phyloP scores from a whole-genome alignment of 2,113 vertebrate species.

The Rhagologus leucostigma region DNA sequence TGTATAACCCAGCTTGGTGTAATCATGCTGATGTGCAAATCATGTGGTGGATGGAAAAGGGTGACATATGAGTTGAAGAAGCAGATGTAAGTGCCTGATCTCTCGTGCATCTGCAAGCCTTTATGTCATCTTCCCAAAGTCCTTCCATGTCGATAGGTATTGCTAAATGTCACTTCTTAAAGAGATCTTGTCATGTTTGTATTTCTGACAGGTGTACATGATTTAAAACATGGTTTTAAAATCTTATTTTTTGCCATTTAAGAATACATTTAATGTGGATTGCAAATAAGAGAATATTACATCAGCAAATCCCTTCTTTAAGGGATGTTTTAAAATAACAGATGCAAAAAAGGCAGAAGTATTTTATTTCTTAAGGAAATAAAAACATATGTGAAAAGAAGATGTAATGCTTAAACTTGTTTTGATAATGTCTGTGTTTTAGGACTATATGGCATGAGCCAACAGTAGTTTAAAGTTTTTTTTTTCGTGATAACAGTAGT shows the following conservation, averaged over 20 bases:
- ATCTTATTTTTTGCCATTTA: not conserved
- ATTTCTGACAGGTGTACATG: not conserved
- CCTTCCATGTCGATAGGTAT: not conserved
- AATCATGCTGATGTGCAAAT: not conserved
- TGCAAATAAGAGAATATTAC: not conserved
- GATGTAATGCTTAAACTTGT: not conserved
- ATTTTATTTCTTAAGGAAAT: not conserved
- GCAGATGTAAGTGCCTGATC: slow-evolving; percentile 17
- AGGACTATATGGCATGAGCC: not conserved
- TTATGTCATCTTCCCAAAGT: not conserved
- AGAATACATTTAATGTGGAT: not conserved
- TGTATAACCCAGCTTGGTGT: not conserved
- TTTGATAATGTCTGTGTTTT: not conserved
- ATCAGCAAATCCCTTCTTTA: not conserved
- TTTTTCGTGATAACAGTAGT: not conserved
- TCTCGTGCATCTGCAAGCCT: not conserved
- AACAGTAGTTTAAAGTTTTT: not conserved
- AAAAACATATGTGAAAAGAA: not conserved
- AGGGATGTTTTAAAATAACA: not conserved
- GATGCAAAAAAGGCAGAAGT: not conserved
- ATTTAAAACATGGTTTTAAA: not conserved
- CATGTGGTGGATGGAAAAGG: not conserved
- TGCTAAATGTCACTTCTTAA: not conserved
- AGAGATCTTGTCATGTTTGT: not conserved
- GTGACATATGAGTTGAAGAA: slow-evolving; percentile 21